These are phyloP conservation scores for Lacanobia wlatinum DNA, from an alignment of 2,888 invertebrate species.

Conservation along the genomic window DNA sequence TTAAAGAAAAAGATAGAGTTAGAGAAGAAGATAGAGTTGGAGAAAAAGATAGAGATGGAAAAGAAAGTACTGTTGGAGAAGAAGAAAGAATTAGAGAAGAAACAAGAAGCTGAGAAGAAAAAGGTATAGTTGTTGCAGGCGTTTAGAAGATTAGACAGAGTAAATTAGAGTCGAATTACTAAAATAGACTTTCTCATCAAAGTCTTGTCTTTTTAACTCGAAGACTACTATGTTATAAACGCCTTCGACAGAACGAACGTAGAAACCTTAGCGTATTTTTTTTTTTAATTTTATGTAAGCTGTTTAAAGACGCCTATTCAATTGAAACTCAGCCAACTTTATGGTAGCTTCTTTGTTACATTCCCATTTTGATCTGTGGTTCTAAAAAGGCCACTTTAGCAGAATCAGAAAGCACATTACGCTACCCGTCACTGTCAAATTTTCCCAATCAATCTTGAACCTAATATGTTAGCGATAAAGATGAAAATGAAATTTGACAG, in stretches of 20 bases:
- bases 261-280: too few relatives aligned
- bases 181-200: not conserved
- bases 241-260: constrained; percentile 12
- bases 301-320: too few relatives aligned
- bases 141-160: constrained; percentile 34
- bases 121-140: constrained; percentile 56
- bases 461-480: too few relatives aligned
- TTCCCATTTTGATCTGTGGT: too few relatives aligned
- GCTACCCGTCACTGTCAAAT: too few relatives aligned
- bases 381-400: too few relatives aligned
- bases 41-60: constrained; percentile 11
- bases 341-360: too few relatives aligned
- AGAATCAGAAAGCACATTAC: too few relatives aligned
- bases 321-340: too few relatives aligned
- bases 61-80: constrained; percentile 38
- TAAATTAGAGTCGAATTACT: not conserved
- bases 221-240: constrained; percentile 19
- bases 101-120: constrained; percentile 33
- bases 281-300: too few relatives aligned
- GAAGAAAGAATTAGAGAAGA: constrained; percentile 33
- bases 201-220: not conserved
- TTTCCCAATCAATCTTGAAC: too few relatives aligned
- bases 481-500: too few relatives aligned
- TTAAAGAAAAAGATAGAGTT: constrained; percentile 18
- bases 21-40: constrained; percentile 3